phyloP scores from a whole-genome alignment of 2,113 vertebrate genomes.

The Psettodes erumei region DNA sequence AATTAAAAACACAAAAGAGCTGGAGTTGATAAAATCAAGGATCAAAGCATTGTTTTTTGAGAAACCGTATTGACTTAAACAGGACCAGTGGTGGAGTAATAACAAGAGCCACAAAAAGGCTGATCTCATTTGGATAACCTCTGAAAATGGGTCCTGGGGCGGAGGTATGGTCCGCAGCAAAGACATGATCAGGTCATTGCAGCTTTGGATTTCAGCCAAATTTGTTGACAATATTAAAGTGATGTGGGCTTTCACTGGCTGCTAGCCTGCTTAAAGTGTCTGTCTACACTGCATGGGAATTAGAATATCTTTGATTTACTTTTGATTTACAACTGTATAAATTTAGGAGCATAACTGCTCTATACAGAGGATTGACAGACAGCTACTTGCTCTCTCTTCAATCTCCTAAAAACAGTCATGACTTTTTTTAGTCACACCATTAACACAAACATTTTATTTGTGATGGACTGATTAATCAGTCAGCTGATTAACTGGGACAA shows the following conservation, averaged over 20 bases:
- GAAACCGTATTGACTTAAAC: slow-evolving; percentile 75
- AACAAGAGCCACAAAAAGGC: slow-evolving; percentile 69
- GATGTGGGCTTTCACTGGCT: slow-evolving; percentile 6
- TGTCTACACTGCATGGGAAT: neutral
- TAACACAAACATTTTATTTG: neutral
- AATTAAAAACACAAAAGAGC: slow-evolving; percentile 84
- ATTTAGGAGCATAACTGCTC: neutral
- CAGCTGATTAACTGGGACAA: too few species aligned
- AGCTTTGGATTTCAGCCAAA: slow-evolving; percentile 41
- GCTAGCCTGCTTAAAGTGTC: neutral
- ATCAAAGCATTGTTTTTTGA: slow-evolving; percentile 80
- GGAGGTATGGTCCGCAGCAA: slow-evolving; percentile 15
- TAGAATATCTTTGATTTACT: neutral
- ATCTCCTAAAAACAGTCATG: slow-evolving; percentile 28
- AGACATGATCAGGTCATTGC: slow-evolving; percentile 10
- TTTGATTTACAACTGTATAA: neutral
- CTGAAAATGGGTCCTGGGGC: slow-evolving; percentile 51
- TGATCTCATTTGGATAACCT: slow-evolving; percentile 73
- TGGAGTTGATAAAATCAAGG: slow-evolving; percentile 82
- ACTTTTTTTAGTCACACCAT: neutral
- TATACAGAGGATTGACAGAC: neutral
- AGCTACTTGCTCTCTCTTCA: neutral
- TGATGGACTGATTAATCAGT: too few species aligned
- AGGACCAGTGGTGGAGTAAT: slow-evolving; percentile 73
- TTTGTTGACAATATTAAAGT: slow-evolving; percentile 22